Conservation (phyloP, 2,113 vertebrate species). For the Lucifuga dentata region DNA sequence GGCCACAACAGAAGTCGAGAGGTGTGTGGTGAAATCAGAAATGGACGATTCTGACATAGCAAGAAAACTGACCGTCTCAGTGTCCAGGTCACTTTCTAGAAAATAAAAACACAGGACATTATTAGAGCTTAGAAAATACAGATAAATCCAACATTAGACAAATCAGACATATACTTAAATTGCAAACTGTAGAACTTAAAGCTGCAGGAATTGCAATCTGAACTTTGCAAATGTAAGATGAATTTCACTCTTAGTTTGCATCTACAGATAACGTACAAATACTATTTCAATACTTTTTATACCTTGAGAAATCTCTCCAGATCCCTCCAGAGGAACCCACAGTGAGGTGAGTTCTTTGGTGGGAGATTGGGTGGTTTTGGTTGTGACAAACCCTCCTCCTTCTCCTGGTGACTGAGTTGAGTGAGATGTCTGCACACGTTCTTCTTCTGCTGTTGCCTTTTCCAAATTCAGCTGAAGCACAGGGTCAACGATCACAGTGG, state of each 20-base stretch:
- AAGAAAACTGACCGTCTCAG: neutral
- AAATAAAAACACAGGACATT: slow-evolving; percentile 29
- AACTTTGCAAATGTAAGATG: no score
- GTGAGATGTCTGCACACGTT: slow-evolving; percentile 18
- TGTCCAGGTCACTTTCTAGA: slow-evolving; percentile 54
- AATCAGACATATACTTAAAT: no score
- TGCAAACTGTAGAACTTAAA: no score
- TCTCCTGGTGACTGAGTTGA: slow-evolving; percentile 42
- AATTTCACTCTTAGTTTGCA: no score
- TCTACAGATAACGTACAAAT: no score
- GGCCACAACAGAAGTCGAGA: slow-evolving; percentile 18
- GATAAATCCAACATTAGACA: no score
- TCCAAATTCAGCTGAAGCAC: slow-evolving; percentile 36
- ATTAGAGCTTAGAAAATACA: neutral
- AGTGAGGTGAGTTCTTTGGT: slow-evolving; percentile 3
- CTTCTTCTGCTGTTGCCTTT: slow-evolving; percentile 31
- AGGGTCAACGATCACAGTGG: slow-evolving; percentile 25
- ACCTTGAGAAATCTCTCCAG: slow-evolving; percentile 74
- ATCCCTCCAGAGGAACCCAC: slow-evolving; percentile 58
- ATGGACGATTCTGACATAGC: slow-evolving; percentile 37
- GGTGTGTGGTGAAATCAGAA: slow-evolving; percentile 19
- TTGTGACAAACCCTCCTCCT: slow-evolving; percentile 21
- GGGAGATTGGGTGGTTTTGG: slow-evolving; percentile 32
- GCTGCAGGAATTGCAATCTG: no score
- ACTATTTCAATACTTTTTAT: no score